Percentiles rank a stretch among this genome's conserved stretches.
phyloP scores from a whole-genome alignment of 2,888 invertebrate species.

The Spialia ferax region DNA sequence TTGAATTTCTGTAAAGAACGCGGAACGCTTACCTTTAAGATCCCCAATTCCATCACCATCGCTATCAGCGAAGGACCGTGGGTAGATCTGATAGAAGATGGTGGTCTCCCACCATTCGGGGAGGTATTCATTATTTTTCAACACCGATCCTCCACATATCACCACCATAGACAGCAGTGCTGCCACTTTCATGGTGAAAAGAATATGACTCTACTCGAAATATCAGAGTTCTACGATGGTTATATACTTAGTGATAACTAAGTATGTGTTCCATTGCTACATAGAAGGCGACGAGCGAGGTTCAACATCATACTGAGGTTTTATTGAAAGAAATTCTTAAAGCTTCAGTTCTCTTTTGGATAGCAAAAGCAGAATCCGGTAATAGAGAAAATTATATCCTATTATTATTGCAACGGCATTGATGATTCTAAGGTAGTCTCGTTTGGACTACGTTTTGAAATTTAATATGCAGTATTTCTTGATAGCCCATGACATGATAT shows the following conservation, averaged over 20 bases:
- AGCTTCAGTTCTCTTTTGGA: too few species aligned
- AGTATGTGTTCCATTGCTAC: background rate
- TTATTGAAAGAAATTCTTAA: too few species aligned
- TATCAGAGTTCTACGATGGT: background rate
- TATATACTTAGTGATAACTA: conserved; percentile 4
- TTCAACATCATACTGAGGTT: background rate
- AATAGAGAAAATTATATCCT: too few species aligned
- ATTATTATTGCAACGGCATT: too few species aligned
- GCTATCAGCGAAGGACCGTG: conserved; percentile 92
- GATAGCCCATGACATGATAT: too few species aligned
- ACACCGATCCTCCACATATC: conserved; percentile 53
- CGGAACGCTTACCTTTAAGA: conserved; percentile 77
- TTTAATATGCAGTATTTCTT: too few species aligned
- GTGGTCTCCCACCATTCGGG: conserved; percentile 92
- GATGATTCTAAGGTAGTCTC: too few species aligned
- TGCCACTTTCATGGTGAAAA: conserved; percentile 57
- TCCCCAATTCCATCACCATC: conserved; percentile 91
- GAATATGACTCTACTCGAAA: background rate
- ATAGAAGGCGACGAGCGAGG: conserved; percentile 3
- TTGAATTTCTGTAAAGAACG: too few species aligned
- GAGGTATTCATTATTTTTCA: conserved; percentile 54
- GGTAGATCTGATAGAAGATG: conserved; percentile 93
- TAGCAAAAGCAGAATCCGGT: too few species aligned
- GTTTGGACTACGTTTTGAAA: too few species aligned
- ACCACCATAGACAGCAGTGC: conserved; percentile 58